These are phyloP conservation scores for Eulithis testata DNA, from an alignment of 2,888 invertebrate genomes.

Conservation along the genomic window DNA sequence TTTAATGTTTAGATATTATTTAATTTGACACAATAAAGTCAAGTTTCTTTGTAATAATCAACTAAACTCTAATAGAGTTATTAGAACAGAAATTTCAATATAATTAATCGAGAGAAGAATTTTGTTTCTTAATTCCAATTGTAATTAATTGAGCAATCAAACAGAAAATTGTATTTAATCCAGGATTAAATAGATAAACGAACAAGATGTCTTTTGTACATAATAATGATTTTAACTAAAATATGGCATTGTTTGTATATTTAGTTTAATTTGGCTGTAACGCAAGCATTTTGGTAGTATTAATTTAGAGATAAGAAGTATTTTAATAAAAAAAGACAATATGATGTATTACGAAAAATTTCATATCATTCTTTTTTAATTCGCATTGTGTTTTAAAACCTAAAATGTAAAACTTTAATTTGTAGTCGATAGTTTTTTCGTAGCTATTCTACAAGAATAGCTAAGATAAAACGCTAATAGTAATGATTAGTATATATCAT, in stretches of 20 bases:
- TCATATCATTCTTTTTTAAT: conserved; percentile 65
- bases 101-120: conserved; percentile 12
- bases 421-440: too few species aligned
- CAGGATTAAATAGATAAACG: background rate
- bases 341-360: conserved; percentile 71
- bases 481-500: too few species aligned
- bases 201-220: too few species aligned
- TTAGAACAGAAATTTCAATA: conserved; percentile 4
- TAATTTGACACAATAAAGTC: too few species aligned
- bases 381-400: conserved; percentile 9
- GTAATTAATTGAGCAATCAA: conserved; percentile 30
- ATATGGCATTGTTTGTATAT: background rate
- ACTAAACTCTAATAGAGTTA: background rate
- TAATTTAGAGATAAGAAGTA: conserved; percentile 63
- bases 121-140: conserved; percentile 10
- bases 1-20: too few species aligned
- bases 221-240: too few species aligned
- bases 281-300: conserved; percentile 38
- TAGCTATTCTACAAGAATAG: too few species aligned
- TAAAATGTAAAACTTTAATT: background rate
- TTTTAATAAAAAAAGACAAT: conserved; percentile 77
- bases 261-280: conserved; percentile 9
- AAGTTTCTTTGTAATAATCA: too few species aligned
- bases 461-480: too few species aligned
- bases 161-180: conserved; percentile 4